A percentile compares a stretch with the other conserved stretches of the same genome.
Conservation (phyloP, 1,140 invertebrate species). For the Tachypleus tridentatus region DNA sequence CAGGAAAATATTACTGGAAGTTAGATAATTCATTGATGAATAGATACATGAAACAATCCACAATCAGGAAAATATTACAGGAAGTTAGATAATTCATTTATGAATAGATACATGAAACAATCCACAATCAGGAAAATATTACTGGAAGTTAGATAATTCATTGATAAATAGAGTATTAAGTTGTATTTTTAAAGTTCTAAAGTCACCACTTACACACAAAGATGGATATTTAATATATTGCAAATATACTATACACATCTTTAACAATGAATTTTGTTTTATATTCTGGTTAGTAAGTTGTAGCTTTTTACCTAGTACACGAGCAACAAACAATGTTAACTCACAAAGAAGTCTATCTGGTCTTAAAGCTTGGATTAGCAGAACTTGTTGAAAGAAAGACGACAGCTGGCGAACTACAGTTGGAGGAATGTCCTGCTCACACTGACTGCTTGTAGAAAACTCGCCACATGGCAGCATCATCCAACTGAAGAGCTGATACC, state of each 20-base stretch:
- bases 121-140: no score
- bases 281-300: conserved; percentile 8
- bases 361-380: conserved; percentile 63
- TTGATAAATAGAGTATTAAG: neutral
- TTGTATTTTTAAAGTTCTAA: conserved; percentile 6
- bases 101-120: no score
- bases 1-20: no score
- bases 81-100: no score
- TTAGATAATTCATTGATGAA: no score
- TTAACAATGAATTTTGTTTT: conserved; percentile 9
- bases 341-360: conserved; percentile 65
- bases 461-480: conserved; percentile 51
- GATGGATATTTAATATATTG: conserved; percentile 1
- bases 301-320: conserved; percentile 44
- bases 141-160: no score
- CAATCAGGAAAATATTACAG: no score
- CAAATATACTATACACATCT: conserved; percentile 20
- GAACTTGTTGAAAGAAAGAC: conserved; percentile 75
- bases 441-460: conserved; percentile 47
- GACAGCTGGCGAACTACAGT: conserved; percentile 44
- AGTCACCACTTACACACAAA: conserved; percentile 3
- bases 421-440: conserved; percentile 44
- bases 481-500: conserved; percentile 47
- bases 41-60: no score
- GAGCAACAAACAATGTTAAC: conserved; percentile 54